phyloP scores from a whole-genome alignment of 2,888 invertebrate species.

The Sinhomidia bicolor region DNA sequence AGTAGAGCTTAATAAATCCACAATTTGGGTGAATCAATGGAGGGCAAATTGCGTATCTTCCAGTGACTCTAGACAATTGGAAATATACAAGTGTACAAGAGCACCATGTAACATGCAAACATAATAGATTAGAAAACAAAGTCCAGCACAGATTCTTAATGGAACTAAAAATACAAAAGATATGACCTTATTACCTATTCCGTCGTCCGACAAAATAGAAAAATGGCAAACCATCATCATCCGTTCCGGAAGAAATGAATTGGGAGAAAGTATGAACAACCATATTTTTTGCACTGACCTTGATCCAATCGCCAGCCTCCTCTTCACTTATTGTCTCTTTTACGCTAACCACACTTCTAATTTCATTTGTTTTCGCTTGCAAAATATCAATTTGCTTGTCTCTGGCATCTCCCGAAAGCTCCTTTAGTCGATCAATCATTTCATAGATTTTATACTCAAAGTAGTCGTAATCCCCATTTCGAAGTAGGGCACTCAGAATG shows the following conservation, averaged over 20 bases:
- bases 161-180: no score
- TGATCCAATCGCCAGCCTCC: slow-evolving; percentile 59
- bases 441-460: slow-evolving; percentile 69
- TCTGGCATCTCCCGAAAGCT: slow-evolving; percentile 25
- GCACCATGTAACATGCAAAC: no score
- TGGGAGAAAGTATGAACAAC: background rate
- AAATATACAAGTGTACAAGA: no score
- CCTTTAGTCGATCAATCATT: slow-evolving; percentile 60
- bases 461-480: slow-evolving; percentile 60
- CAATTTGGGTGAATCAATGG: slow-evolving; percentile 61
- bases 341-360: slow-evolving; percentile 38
- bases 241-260: slow-evolving; percentile 35
- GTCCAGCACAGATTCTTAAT: no score
- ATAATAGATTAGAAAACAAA: no score
- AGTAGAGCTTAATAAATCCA: slow-evolving; percentile 49
- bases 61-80: background rate
- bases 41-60: slow-evolving; percentile 32
- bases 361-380: slow-evolving; percentile 29
- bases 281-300: background rate
- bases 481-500: slow-evolving; percentile 29
- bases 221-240: slow-evolving; percentile 64
- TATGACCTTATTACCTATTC: slow-evolving; percentile 45
- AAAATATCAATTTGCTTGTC: slow-evolving; percentile 48
- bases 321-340: slow-evolving; percentile 44
- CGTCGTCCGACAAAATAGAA: slow-evolving; percentile 59